phyloP scores from a whole-genome alignment of 2,797 vertebrate genomes.

The Microchirus variegatus region DNA sequence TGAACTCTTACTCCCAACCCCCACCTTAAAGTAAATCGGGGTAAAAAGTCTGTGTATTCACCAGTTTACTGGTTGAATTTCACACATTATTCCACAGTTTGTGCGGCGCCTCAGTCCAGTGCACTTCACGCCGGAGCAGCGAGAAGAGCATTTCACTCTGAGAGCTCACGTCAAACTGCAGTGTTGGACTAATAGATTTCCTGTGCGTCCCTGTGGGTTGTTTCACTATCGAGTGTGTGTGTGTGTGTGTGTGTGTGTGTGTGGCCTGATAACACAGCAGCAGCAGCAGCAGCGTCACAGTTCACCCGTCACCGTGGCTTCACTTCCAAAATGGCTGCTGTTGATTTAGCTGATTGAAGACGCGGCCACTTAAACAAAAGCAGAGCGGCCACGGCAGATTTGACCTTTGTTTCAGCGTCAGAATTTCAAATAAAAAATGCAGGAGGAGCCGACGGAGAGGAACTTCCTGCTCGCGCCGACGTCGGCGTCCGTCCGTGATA shows the following conservation, averaged over 20 bases:
- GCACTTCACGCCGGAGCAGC: slow-evolving; percentile 26
- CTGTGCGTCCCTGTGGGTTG: slow-evolving; percentile 64
- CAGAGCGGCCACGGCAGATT: slow-evolving; percentile 71
- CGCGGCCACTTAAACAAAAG: slow-evolving; percentile 76
- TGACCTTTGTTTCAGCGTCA: slow-evolving; percentile 84
- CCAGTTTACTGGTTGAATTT: slow-evolving; percentile 8
- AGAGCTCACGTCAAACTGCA: slow-evolving; percentile 71
- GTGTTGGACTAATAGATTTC: slow-evolving; percentile 73
- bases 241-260: no score
- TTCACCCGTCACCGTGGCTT: slow-evolving; percentile 69
- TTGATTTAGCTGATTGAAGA: slow-evolving; percentile 79
- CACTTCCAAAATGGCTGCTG: slow-evolving; percentile 61
- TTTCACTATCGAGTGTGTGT: slow-evolving; percentile 59
- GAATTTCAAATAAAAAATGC: slow-evolving; percentile 75
- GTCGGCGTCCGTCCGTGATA: slow-evolving; percentile 81
- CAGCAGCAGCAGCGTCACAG: slow-evolving; percentile 31
- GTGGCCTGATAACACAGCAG: slow-evolving; percentile 61
- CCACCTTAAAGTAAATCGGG: no score
- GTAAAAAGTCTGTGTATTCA: no score
- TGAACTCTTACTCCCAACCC: no score
- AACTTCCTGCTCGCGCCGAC: slow-evolving; percentile 76
- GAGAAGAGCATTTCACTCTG: slow-evolving; percentile 60
- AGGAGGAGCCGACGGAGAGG: slow-evolving; percentile 72
- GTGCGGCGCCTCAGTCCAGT: slow-evolving; percentile 4
- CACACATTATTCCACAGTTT: slow-evolving; percentile 12